phyloP scores from a whole-genome alignment of 2,888 invertebrate species.

The Patella ulyssiponensis region DNA sequence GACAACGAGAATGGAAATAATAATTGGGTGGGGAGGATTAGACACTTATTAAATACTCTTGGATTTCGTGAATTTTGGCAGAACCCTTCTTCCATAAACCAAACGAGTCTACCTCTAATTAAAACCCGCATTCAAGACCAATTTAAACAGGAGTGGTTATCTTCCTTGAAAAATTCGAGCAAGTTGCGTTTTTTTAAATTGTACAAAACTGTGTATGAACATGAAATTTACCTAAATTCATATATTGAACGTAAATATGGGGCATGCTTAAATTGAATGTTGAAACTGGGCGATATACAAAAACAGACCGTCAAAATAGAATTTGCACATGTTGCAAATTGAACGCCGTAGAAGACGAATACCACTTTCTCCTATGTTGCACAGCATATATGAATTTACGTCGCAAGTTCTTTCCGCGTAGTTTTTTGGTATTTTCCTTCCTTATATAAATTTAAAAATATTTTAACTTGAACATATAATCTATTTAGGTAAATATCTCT shows the following conservation, averaged over 20 bases:
- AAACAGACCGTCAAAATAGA: neutral
- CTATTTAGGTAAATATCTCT: neutral
- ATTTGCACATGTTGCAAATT: neutral
- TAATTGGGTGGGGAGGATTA: neutral
- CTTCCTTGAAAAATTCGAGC: neutral
- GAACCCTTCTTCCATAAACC: too few species aligned
- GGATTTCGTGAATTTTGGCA: too few species aligned
- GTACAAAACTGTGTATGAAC: neutral
- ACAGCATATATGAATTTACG: neutral
- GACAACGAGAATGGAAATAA: neutral
- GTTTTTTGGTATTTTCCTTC: neutral
- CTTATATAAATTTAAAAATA: neutral
- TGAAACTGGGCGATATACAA: slow-evolving; percentile 10
- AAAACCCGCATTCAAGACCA: neutral
- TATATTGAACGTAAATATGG: neutral
- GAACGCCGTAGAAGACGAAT: neutral
- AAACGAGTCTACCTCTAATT: neutral
- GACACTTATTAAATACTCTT: too few species aligned
- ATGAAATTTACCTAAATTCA: neutral
- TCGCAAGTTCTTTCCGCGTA: too few species aligned
- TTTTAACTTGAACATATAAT: neutral
- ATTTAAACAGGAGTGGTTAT: neutral
- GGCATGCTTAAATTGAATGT: neutral
- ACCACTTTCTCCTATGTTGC: neutral
- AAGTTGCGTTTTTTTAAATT: neutral